A percentile compares a stretch with the other conserved stretches of the same genome.
Evolutionary conservation across 2,888 invertebrate genomes (phyloP).

Genomic region (Chorisops tibialis): DNA sequence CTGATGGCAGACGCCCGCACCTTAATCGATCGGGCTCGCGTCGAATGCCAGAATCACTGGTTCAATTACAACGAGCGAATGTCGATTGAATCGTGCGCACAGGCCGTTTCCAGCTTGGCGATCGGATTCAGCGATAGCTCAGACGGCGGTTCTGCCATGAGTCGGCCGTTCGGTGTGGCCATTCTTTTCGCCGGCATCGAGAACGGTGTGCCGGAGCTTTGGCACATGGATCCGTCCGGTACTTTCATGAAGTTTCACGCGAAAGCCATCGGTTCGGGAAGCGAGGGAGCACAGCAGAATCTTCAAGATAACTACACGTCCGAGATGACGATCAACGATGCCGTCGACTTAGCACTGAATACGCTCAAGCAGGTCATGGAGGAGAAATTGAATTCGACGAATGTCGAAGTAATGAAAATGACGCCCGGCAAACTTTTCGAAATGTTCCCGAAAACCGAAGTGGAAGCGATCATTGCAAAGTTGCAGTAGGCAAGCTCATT

Average conservation of each 20-base stretch:
- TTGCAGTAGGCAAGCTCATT: constrained; percentile 63
- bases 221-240: constrained; percentile 98
- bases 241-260: constrained; percentile 98
- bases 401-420: constrained; percentile 96
- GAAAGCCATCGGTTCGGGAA: constrained; percentile 98
- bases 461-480: constrained; percentile 82
- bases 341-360: constrained; percentile 83
- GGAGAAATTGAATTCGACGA: constrained; percentile 93
- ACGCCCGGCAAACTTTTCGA: constrained; percentile 79
- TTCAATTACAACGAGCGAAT: constrained; percentile 95
- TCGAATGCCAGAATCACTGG: constrained; percentile 98
- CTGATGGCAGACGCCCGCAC: constrained; percentile 97
- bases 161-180: constrained; percentile 98
- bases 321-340: constrained; percentile 92
- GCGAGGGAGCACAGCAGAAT: constrained; percentile 98
- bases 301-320: constrained; percentile 70
- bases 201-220: constrained; percentile 89
- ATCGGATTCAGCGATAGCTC: constrained; percentile 99
- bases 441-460: constrained; percentile 85
- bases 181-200: constrained; percentile 93
- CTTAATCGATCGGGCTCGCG: constrained; percentile 87
- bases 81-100: constrained; percentile 96
- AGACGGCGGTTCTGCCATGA: constrained; percentile 91
- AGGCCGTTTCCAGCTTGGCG: constrained; percentile 97
- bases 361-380: constrained; percentile 99